Conservation (phyloP, 2,113 vertebrate species). For the Addax nasomaculatus region DNA sequence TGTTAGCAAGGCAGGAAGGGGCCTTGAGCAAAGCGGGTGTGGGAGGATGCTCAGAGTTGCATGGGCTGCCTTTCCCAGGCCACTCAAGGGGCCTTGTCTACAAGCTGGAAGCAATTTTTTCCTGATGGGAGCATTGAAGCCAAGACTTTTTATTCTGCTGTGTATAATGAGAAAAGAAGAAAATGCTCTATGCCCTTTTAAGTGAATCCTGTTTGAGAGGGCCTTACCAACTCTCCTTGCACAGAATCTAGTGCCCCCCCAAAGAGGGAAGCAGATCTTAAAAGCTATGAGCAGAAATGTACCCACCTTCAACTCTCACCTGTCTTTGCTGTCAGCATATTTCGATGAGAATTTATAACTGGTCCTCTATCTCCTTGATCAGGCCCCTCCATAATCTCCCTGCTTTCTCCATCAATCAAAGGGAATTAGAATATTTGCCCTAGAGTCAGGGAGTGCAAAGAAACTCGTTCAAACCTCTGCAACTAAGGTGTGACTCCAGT, state of each 20-base stretch:
- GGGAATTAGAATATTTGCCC: not conserved
- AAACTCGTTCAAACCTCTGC: not conserved
- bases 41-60: not conserved
- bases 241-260: not conserved
- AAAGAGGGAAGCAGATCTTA: not conserved
- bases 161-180: not conserved
- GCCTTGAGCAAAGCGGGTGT: not conserved
- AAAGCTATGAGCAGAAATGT: not conserved
- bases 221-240: not conserved
- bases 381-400: not conserved
- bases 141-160: slow-evolving; percentile 8
- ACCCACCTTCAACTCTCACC: not conserved
- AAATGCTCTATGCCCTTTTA: not conserved
- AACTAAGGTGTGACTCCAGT: not conserved
- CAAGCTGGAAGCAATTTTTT: not conserved
- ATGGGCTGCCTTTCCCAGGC: not conserved
- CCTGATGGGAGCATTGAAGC: not conserved
- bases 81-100: not conserved
- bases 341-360: not conserved
- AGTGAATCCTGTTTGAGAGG: not conserved
- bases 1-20: not conserved
- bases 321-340: not conserved
- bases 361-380: not conserved
- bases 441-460: not conserved
- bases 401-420: not conserved